Conservation (phyloP, 2,888 invertebrate species). For the Gymnocheta viridis region DNA sequence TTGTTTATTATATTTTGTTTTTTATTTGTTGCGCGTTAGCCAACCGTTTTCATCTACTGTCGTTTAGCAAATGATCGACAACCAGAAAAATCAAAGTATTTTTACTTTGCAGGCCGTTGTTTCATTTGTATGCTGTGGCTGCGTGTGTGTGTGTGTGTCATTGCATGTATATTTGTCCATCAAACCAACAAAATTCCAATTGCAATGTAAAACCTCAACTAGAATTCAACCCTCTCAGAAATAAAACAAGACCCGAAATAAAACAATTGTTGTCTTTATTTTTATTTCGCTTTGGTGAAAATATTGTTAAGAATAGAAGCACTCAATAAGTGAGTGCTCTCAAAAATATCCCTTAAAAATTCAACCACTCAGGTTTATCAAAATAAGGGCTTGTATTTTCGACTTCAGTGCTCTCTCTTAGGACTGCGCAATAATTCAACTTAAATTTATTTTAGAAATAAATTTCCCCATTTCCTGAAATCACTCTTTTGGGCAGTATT, state of each 20-base stretch:
- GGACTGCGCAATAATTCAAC: constrained; percentile 5
- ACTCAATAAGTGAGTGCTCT: constrained; percentile 35
- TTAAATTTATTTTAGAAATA: neutral
- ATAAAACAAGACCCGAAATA: constrained; percentile 39
- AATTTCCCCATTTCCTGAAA: constrained; percentile 59
- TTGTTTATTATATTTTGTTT: neutral
- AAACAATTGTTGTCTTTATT: constrained; percentile 42
- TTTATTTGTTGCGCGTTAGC: constrained; percentile 51
- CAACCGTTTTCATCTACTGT: constrained; percentile 80
- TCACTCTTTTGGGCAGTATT: neutral
- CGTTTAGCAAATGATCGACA: constrained; percentile 81
- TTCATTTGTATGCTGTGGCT: neutral
- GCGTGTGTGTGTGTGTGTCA: constrained; percentile 68
- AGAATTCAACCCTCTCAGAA: constrained; percentile 71
- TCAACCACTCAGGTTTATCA: constrained; percentile 5
- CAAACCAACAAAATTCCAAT: constrained; percentile 52
- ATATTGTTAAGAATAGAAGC: constrained; percentile 30
- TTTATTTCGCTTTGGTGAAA: constrained; percentile 25
- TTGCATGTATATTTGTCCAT: constrained; percentile 5
- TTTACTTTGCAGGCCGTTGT: constrained; percentile 71
- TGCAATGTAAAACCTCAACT: constrained; percentile 70
- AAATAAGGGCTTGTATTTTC: constrained; percentile 15
- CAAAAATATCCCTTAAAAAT: constrained; percentile 60
- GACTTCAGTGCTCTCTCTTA: neutral
- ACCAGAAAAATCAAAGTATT: constrained; percentile 79